A percentile compares a stretch with the other conserved stretches of the same genome.
phyloP scores from a whole-genome alignment of 2,113 vertebrate genomes.

The Mirounga angustirostris region DNA sequence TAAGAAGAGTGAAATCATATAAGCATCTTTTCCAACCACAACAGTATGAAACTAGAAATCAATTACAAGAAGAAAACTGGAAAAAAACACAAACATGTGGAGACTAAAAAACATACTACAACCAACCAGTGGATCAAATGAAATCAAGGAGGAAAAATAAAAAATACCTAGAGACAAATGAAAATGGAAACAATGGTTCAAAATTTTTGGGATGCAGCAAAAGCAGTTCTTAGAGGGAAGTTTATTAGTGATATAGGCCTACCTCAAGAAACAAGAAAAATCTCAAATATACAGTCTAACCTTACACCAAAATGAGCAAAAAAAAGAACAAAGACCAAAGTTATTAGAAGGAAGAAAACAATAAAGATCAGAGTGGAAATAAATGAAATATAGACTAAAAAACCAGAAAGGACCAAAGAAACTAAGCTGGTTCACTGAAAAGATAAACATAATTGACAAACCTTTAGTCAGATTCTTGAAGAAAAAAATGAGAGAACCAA shows the following conservation, averaged over 20 bases:
- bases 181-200: neutral
- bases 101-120: neutral
- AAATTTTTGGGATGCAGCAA: neutral
- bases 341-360: neutral
- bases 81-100: neutral
- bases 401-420: neutral
- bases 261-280: neutral
- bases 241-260: neutral
- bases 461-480: neutral
- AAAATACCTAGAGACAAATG: neutral
- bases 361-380: neutral
- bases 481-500: neutral
- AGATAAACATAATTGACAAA: neutral
- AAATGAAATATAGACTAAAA: neutral
- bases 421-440: neutral
- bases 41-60: neutral
- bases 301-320: neutral
- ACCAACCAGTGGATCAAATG: neutral
- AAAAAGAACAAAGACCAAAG: neutral
- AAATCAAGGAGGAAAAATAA: neutral
- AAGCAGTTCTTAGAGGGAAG: neutral
- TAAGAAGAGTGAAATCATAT: neutral
- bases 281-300: neutral
- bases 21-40: neutral
- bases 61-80: neutral